These are phyloP conservation scores for Sinocyclocheilus anophthalmus DNA, from an alignment of 2,113 vertebrate genomes.

Conservation along the genomic window DNA sequence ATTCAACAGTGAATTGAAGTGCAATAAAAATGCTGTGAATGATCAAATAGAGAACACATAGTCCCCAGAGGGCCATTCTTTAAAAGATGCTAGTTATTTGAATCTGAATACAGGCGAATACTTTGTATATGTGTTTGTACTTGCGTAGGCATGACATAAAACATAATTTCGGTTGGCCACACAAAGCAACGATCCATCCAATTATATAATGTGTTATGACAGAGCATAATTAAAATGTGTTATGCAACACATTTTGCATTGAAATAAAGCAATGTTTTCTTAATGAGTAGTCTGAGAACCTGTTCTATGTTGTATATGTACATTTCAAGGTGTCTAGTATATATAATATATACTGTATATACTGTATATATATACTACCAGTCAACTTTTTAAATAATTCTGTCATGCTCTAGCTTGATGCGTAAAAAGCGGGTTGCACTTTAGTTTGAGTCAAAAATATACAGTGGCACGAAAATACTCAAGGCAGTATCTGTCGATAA, in stretches of 20 bases:
- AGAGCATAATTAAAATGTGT: constrained; percentile 2
- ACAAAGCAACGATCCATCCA: not conserved
- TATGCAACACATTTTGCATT: not conserved
- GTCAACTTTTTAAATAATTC: too few relatives aligned
- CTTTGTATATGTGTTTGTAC: constrained; percentile 10
- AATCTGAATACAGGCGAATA: not conserved
- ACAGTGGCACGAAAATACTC: too few relatives aligned
- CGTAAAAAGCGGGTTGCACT: too few relatives aligned
- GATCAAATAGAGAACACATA: constrained; percentile 17
- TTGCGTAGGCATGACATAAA: constrained; percentile 6
- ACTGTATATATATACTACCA: too few relatives aligned
- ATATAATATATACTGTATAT: too few relatives aligned
- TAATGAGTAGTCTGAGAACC: not conserved
- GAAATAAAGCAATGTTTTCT: not conserved
- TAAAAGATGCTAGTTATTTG: not conserved
- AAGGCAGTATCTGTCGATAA: too few relatives aligned
- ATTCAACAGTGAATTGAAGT: constrained; percentile 11
- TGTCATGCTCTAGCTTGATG: too few relatives aligned
- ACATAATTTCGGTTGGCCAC: not conserved
- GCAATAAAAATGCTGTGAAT: constrained; percentile 22
- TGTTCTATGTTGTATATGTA: not conserved
- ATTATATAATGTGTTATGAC: constrained; percentile 25
- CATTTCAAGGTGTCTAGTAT: not conserved
- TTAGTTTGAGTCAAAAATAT: too few relatives aligned
- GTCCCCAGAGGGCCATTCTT: not conserved